These are phyloP conservation scores for Alouatta palliata DNA, from an alignment of 2,113 vertebrate genomes.

Conservation along the genomic window DNA sequence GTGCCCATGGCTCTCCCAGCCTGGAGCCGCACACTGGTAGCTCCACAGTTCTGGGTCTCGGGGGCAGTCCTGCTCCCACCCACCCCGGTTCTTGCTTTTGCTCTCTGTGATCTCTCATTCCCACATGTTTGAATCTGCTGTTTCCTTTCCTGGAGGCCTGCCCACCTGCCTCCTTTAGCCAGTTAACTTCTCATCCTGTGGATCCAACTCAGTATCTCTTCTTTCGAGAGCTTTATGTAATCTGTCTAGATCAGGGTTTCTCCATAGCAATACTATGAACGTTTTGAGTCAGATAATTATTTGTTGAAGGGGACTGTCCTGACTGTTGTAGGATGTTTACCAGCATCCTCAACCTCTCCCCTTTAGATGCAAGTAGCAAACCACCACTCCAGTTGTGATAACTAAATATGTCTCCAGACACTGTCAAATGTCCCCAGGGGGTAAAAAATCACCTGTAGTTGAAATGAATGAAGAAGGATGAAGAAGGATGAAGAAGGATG, in stretches of 20 bases:
- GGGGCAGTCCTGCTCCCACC: no score
- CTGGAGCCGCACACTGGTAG: no score
- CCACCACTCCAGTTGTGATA: not conserved
- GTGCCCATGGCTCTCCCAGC: not conserved
- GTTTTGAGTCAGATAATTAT: not conserved
- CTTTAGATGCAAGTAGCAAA: not conserved
- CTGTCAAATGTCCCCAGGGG: not conserved
- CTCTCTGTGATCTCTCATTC: not conserved
- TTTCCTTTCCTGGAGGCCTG: not conserved
- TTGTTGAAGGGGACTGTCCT: not conserved
- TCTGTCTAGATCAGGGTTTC: not conserved
- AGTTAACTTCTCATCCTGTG: not conserved
- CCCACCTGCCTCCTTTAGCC: not conserved
- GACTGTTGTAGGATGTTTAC: not conserved
- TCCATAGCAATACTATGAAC: not conserved
- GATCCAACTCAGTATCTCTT: not conserved
- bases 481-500: not conserved
- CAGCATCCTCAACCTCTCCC: not conserved
- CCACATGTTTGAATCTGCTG: not conserved
- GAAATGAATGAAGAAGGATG: not conserved
- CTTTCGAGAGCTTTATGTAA: not conserved
- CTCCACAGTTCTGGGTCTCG: not conserved
- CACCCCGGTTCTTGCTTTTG: not conserved
- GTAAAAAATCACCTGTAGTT: not conserved
- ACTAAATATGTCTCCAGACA: not conserved